Conservation (phyloP, 1,140 invertebrate genomes). For the Dryas iulia region DNA sequence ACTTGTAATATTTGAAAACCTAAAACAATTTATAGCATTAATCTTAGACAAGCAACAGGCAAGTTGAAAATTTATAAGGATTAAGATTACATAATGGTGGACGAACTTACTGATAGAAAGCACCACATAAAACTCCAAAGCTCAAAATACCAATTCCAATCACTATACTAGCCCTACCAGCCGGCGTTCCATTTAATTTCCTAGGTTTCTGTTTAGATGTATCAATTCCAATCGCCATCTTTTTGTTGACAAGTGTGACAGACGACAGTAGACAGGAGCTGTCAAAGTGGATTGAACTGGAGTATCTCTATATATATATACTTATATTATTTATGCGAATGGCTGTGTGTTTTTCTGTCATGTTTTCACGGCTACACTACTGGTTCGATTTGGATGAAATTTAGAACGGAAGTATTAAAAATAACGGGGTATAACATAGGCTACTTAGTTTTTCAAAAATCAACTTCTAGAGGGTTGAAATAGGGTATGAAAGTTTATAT, state of each 20-base stretch:
- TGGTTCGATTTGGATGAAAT: too few species aligned
- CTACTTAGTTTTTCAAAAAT: too few species aligned
- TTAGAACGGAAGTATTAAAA: too few species aligned
- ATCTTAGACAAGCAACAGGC: neutral
- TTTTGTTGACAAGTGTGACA: constrained; percentile 17
- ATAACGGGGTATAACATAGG: too few species aligned
- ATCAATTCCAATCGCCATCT: constrained; percentile 72
- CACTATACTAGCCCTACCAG: constrained; percentile 65
- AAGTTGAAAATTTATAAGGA: neutral
- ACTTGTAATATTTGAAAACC: constrained; percentile 46
- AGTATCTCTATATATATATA: too few species aligned
- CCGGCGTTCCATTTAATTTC: constrained; percentile 78
- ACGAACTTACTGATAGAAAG: constrained; percentile 58
- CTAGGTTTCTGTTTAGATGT: constrained; percentile 78
- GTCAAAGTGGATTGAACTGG: constrained; percentile 18
- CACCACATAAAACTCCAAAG: constrained; percentile 53
- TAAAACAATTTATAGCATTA: constrained; percentile 37
- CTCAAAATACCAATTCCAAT: constrained; percentile 54
- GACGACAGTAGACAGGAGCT: neutral
- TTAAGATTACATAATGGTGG: neutral
- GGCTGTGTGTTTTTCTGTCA: too few species aligned
- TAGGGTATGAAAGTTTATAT: too few species aligned
- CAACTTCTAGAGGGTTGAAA: too few species aligned
- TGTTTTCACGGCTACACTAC: too few species aligned
- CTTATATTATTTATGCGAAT: too few species aligned